Conservation (phyloP, 2,888 invertebrate genomes). For the Seira sanloemensis region DNA sequence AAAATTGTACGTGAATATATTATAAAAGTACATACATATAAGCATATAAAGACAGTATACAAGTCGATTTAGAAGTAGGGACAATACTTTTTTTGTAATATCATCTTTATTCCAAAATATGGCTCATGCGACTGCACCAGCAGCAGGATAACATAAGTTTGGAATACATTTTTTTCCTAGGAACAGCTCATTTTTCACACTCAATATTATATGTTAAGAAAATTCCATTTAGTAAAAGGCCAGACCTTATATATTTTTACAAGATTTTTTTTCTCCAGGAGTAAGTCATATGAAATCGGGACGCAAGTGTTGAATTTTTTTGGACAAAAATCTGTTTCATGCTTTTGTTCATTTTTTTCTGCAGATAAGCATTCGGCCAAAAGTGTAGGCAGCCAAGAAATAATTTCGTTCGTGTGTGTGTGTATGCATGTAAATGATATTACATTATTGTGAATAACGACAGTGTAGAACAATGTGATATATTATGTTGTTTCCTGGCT, state of each 20-base stretch:
- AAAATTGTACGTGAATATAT: not conserved
- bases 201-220: not conserved
- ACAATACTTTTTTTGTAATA: too few relatives aligned
- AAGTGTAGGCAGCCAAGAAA: not conserved
- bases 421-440: not conserved
- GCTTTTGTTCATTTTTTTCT: too few relatives aligned
- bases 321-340: too few relatives aligned
- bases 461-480: conserved; percentile 6
- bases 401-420: not conserved
- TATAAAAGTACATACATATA: not conserved
- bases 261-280: not conserved
- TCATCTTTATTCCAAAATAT: too few relatives aligned
- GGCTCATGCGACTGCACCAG: too few relatives aligned
- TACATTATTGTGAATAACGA: not conserved
- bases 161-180: too few relatives aligned
- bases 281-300: not conserved
- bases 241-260: not conserved
- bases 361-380: too few relatives aligned
- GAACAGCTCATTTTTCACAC: not conserved
- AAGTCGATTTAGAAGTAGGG: too few relatives aligned
- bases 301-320: not conserved
- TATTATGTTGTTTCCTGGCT: conserved; percentile 37
- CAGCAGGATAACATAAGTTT: too few relatives aligned
- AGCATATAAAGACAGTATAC: too few relatives aligned
- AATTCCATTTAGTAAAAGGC: not conserved